These are phyloP conservation scores for Xestia sexstrigata DNA, from an alignment of 2,888 invertebrate genomes.

Conservation along the genomic window DNA sequence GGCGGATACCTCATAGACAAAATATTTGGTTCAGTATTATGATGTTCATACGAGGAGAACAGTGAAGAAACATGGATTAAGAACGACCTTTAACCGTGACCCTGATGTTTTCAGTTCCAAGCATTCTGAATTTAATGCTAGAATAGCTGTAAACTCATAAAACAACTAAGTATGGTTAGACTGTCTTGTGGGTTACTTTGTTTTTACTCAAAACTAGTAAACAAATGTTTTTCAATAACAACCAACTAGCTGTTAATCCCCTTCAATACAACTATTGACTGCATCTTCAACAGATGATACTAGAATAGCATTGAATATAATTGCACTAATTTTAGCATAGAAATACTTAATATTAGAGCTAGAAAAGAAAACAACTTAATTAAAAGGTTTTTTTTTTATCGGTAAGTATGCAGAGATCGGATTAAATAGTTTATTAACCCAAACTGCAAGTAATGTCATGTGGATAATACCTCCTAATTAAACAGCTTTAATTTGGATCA, in stretches of 20 bases:
- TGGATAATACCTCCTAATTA: background rate
- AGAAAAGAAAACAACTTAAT: background rate
- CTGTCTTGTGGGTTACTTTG: background rate
- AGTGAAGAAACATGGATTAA: background rate
- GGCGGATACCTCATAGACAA: background rate
- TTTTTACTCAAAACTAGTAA: background rate
- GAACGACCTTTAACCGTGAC: constrained; percentile 5
- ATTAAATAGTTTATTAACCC: background rate
- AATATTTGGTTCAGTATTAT: background rate
- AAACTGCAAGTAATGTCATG: background rate
- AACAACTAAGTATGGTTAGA: background rate
- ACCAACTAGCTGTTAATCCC: background rate
- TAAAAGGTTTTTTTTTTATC: background rate
- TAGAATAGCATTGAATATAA: background rate
- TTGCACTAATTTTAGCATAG: background rate
- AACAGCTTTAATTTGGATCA: background rate
- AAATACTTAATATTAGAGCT: background rate
- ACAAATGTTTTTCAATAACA: background rate
- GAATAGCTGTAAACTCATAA: background rate
- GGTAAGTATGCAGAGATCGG: background rate
- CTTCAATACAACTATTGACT: background rate
- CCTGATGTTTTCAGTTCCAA: background rate
- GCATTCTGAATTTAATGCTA: background rate
- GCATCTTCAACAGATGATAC: background rate
- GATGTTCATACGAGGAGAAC: background rate